Base-by-base conservation (phyloP, 64 coral and sea anemone genomes). In the Platygyra sinensis region DNA sequence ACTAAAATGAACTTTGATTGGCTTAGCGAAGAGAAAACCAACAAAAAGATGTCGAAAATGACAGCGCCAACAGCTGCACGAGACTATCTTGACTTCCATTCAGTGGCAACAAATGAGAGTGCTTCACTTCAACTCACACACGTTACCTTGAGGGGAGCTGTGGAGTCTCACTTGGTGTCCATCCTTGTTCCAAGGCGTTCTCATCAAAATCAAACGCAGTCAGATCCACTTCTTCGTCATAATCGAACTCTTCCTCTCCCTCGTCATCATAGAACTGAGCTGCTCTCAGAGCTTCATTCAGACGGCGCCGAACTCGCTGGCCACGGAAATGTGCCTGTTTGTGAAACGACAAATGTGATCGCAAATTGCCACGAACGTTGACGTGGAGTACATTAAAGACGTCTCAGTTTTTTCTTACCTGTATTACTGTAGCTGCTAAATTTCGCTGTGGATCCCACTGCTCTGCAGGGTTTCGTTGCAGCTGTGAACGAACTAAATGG, bases 141-240 rank as follows among this genome's bases (percentile, higher is more conserved):
- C 36, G 60, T 29, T 76, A 96, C 94, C 94, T 89, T 67, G 91
- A 93, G 10, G 96, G 93, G 11, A 92, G 72, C 38, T 93, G 96
- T 51, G 96, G 93, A 10, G 90, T 86, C 25, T 98, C 92, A 19
- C 80, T 90, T 9, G 96, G 96, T 32, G 93, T 95, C 96, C 96
- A 98, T 11, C 93, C 90, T 18, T 87, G 76, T 29, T 98, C 96
- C 10, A 98, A 86, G 18, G 52, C 29, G 28, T 50, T 89, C 71
- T 94, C 90, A n/a, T 98, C 96, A 73, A 94, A 89, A 76, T 98
- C 96, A 93, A 98, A 98, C 73, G 90, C 87, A 3, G 86, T 85
- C 20, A 98, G 76, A 77, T 98, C 93, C 3, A 98, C 96, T 77
- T 95, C 96, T 77, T 98, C 96, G 51, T 98, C 93, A 49, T 95